phyloP scores from a whole-genome alignment of 2,888 invertebrate genomes.

The Stomorhina lunata region DNA sequence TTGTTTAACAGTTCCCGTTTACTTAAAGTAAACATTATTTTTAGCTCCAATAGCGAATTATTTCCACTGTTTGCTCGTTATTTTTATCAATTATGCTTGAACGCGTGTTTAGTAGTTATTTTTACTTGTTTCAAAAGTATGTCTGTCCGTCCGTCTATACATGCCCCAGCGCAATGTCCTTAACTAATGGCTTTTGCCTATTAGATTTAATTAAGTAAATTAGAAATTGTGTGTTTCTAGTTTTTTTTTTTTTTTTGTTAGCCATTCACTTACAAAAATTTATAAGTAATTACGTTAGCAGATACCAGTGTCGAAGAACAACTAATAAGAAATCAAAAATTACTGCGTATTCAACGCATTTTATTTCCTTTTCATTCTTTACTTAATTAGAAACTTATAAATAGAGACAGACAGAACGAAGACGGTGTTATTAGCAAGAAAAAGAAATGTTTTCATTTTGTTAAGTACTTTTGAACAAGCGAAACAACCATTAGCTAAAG shows the following conservation, averaged over 20 bases:
- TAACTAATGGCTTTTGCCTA: conserved; percentile 64
- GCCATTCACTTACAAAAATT: conserved; percentile 17
- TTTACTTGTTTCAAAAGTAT: neutral
- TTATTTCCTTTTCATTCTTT: conserved; percentile 1
- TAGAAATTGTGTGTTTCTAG: conserved; percentile 59
- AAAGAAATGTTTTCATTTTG: conserved; percentile 39
- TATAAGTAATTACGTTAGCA: conserved; percentile 56
- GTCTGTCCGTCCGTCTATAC: neutral
- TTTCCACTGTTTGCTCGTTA: conserved; percentile 60
- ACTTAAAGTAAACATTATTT: conserved; percentile 9
- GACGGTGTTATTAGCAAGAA: no score
- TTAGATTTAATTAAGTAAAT: conserved; percentile 70
- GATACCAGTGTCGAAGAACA: conserved; percentile 20
- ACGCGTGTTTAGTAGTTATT: conserved; percentile 55
- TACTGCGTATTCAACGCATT: conserved; percentile 22
- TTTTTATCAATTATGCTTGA: conserved; percentile 63
- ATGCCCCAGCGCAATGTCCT: conserved; percentile 10
- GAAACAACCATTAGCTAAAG: conserved; percentile 58
- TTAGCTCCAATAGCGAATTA: neutral
- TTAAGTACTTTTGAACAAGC: conserved; percentile 58
- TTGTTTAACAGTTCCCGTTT: conserved; percentile 6
- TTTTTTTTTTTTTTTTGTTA: neutral
- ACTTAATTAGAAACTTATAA: no score
- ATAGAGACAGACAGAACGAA: no score
- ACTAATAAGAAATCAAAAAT: conserved; percentile 56